Evolutionary conservation across 2,888 invertebrate genomes (phyloP).

Genomic region (Ellobium chinense): DNA sequence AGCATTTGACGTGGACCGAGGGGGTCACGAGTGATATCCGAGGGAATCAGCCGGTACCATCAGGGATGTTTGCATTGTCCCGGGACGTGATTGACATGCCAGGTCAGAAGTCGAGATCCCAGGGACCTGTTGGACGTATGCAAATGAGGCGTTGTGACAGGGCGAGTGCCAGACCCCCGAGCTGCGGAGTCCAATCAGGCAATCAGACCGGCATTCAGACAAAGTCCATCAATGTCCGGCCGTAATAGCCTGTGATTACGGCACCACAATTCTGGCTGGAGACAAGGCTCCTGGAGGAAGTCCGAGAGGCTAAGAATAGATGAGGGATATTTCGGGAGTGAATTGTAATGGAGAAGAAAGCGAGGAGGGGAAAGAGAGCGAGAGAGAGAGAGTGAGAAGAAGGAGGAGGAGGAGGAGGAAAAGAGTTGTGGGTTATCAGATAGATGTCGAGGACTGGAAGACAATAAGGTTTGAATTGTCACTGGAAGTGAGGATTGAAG

Average conservation of each 20-base stretch:
- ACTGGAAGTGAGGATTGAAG: too few species aligned
- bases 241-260: not conserved
- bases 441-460: too few species aligned
- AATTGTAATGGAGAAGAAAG: too few species aligned
- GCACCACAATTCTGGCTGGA: too few species aligned
- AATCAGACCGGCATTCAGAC: not conserved
- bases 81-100: not conserved
- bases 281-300: too few species aligned
- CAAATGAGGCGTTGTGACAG: not conserved
- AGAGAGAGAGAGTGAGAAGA: not conserved
- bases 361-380: not conserved
- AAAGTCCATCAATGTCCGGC: not conserved
- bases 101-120: slow-evolving; percentile 3
- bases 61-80: too few species aligned
- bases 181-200: not conserved
- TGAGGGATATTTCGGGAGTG: too few species aligned
- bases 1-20: too few species aligned
- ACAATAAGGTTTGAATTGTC: too few species aligned
- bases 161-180: not conserved
- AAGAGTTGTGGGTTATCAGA: not conserved
- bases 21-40: too few species aligned
- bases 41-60: too few species aligned
- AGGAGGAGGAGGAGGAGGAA: not conserved
- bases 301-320: too few species aligned
- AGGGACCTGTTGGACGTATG: slow-evolving; percentile 7